Evolutionary conservation across 1,140 invertebrate species (phyloP).

Genomic region (Hyphantria cunea): DNA sequence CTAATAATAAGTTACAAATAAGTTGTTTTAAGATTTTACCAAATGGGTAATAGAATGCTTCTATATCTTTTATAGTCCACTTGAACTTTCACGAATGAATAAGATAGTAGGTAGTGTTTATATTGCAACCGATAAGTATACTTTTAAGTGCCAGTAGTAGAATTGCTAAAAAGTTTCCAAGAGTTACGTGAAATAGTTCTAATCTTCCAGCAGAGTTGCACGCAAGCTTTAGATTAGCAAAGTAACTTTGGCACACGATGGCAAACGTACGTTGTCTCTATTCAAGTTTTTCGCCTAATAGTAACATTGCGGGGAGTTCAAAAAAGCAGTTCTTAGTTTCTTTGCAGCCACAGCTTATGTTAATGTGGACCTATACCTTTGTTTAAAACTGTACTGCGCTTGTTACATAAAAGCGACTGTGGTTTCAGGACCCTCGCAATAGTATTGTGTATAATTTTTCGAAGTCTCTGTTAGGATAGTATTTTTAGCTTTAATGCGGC

Average conservation of each 20-base stretch:
- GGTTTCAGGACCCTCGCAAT: slow-evolving; percentile 69
- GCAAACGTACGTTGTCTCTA: slow-evolving; percentile 48
- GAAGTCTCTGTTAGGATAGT: slow-evolving; percentile 62
- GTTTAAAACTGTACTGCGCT: slow-evolving; percentile 76
- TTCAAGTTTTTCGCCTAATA: slow-evolving; percentile 74
- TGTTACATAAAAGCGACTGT: slow-evolving; percentile 63
- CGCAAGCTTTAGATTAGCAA: slow-evolving; percentile 51
- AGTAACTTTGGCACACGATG: slow-evolving; percentile 49
- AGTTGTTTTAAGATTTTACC: neutral
- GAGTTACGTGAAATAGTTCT: slow-evolving; percentile 69
- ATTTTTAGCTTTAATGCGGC: slow-evolving; percentile 33
- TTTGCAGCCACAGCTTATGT: slow-evolving; percentile 66
- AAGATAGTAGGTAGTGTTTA: slow-evolving; percentile 34
- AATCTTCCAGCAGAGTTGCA: slow-evolving; percentile 60
- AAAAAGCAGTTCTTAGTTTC: slow-evolving; percentile 75
- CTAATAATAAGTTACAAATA: slow-evolving; percentile 8
- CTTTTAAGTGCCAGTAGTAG: slow-evolving; percentile 55
- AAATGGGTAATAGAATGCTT: slow-evolving; percentile 12
- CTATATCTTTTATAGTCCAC: slow-evolving; percentile 21
- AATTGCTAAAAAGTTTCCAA: slow-evolving; percentile 69
- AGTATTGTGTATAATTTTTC: slow-evolving; percentile 20
- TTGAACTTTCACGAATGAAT: slow-evolving; percentile 37
- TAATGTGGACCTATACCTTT: slow-evolving; percentile 71
- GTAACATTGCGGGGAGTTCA: slow-evolving; percentile 72
- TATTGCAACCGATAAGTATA: slow-evolving; percentile 46